phyloP scores from a whole-genome alignment of 2,888 invertebrate genomes.

The Nemoura dubitans region DNA sequence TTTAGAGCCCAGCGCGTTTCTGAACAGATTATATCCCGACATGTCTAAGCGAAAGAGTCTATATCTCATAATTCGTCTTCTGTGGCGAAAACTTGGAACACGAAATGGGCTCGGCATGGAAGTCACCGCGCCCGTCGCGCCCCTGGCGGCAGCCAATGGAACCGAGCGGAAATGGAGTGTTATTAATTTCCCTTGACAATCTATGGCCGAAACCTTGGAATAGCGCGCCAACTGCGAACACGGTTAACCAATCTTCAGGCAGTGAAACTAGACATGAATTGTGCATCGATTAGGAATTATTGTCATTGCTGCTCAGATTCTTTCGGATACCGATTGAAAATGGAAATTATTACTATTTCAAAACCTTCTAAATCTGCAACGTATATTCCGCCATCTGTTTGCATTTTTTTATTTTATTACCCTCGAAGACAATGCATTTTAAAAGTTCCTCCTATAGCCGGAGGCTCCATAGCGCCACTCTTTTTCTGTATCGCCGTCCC shows the following conservation, averaged over 20 bases:
- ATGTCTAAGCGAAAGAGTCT: not conserved
- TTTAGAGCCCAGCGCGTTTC: not conserved
- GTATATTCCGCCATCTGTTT: not conserved
- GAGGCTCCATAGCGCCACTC: too few species aligned
- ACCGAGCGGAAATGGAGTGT: slow-evolving; percentile 2
- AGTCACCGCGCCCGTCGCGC: not conserved
- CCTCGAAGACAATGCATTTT: not conserved
- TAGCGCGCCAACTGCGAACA: not conserved
- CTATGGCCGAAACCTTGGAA: not conserved
- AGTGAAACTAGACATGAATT: not conserved
- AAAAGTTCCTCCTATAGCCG: not conserved
- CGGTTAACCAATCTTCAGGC: not conserved
- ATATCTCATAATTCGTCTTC: not conserved
- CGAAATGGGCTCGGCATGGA: not conserved
- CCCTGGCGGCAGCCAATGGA: not conserved
- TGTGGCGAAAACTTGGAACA: not conserved
- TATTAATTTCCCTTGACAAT: not conserved
- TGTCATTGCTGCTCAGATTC: not conserved
- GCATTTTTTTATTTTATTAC: not conserved
- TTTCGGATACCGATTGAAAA: not conserved
- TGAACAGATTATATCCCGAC: not conserved
- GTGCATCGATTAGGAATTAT: not conserved
- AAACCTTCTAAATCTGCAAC: not conserved
- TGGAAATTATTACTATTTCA: not conserved
- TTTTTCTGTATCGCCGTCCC: not conserved